phyloP scores from a whole-genome alignment of 2,888 invertebrate genomes.

The Agonopterix arenella region DNA sequence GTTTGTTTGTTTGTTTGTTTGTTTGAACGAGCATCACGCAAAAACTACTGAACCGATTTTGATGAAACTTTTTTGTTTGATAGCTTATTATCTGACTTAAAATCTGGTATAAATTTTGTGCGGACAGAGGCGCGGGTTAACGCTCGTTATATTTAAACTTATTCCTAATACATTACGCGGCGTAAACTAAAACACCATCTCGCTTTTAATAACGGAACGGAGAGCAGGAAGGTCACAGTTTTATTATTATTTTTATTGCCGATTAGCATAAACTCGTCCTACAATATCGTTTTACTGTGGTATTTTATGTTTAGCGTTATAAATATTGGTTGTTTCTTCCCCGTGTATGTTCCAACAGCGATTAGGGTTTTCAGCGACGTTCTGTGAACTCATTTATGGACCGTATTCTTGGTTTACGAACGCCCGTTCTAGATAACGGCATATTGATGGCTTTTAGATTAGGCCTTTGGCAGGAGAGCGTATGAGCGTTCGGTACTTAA shows the following conservation, averaged over 20 bases:
- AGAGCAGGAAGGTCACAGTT: conserved; percentile 35
- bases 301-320: conserved; percentile 49
- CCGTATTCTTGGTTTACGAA: conserved; percentile 58
- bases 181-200: neutral
- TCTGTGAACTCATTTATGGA: conserved; percentile 59
- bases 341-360: conserved; percentile 37
- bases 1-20: too few species aligned
- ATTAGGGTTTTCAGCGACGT: conserved; percentile 44
- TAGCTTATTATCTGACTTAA: too few species aligned
- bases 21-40: too few species aligned
- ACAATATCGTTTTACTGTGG: conserved; percentile 53
- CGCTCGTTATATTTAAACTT: too few species aligned
- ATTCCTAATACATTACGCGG: conserved; percentile 3
- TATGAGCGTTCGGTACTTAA: conserved; percentile 26
- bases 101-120: too few species aligned
- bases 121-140: too few species aligned
- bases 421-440: conserved; percentile 58
- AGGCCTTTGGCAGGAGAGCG: conserved; percentile 30
- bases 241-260: conserved; percentile 51
- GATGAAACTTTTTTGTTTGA: too few species aligned
- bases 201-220: conserved; percentile 17
- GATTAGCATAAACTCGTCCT: conserved; percentile 52
- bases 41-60: too few species aligned
- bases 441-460: conserved; percentile 59
- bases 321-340: conserved; percentile 53